These are phyloP conservation scores for Agrochola circellaris DNA, from an alignment of 2,888 invertebrate genomes.

Conservation along the genomic window DNA sequence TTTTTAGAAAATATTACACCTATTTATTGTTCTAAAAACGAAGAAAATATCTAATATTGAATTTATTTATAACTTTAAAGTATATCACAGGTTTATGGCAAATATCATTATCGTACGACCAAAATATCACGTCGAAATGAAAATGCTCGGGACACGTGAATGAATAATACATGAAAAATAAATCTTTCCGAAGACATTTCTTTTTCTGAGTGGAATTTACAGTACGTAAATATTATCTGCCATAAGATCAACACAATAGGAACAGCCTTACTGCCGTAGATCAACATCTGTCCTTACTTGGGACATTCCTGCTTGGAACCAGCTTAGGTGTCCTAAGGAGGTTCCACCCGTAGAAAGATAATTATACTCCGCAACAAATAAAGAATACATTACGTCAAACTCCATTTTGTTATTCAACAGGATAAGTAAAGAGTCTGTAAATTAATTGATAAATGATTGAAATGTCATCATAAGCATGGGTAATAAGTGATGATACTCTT, in stretches of 20 bases:
- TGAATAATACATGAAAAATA: conserved; percentile 90
- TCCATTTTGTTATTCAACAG: neutral
- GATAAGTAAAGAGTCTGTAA: neutral
- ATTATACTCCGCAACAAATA: neutral
- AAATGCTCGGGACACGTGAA: conserved; percentile 86
- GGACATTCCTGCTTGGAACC: neutral
- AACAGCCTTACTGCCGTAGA: conserved; percentile 21
- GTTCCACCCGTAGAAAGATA: neutral
- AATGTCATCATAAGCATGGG: conserved; percentile 58
- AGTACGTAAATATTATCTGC: conserved; percentile 79
- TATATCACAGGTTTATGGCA: conserved; percentile 75
- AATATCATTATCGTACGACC: conserved; percentile 85
- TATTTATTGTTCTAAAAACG: neutral
- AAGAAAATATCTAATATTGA: neutral
- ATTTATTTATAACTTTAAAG: conserved; percentile 54
- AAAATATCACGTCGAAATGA: conserved; percentile 86
- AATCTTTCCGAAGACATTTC: conserved; percentile 84
- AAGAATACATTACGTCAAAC: conserved; percentile 1
- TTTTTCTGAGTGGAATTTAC: conserved; percentile 81
- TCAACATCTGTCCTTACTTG: conserved; percentile 3
- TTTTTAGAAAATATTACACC: neutral
- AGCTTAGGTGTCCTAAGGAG: neutral
- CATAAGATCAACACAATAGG: conserved; percentile 73
- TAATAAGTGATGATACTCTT: conserved; percentile 73
- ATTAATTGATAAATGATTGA: conserved; percentile 53